Conservation (phyloP, 2,888 invertebrate genomes). For the Epistrophella euchroma region DNA sequence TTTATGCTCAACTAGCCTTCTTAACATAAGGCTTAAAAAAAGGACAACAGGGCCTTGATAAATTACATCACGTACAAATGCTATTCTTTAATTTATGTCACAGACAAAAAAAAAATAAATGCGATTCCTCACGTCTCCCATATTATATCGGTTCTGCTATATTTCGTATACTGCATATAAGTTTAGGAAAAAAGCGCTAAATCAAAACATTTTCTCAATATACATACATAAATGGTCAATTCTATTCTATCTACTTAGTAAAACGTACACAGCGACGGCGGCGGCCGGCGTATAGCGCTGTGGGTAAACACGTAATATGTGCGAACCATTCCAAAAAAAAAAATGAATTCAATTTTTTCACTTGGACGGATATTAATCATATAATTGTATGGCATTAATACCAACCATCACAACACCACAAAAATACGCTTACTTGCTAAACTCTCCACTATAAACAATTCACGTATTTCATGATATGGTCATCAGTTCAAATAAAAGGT, state of each 20-base stretch:
- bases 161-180: slow-evolving; percentile 37
- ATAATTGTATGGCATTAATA: slow-evolving; percentile 17
- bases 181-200: slow-evolving; percentile 13
- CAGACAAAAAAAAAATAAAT: background rate
- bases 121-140: background rate
- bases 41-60: background rate
- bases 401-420: background rate
- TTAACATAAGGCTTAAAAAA: background rate
- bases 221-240: background rate
- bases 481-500: slow-evolving; percentile 44
- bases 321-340: slow-evolving; percentile 20
- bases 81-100: background rate
- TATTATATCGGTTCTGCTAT: background rate
- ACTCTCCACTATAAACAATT: slow-evolving; percentile 3
- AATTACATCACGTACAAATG: background rate
- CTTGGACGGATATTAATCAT: slow-evolving; percentile 56
- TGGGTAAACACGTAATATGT: slow-evolving; percentile 3
- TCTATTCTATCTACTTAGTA: slow-evolving; percentile 20
- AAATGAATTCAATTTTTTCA: slow-evolving; percentile 50
- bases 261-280: background rate
- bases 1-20: background rate
- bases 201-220: slow-evolving; percentile 33
- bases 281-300: background rate
- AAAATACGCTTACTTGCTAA: background rate
- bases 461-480: slow-evolving; percentile 53